Conservation (phyloP, 2,113 vertebrate species). For the Neopipo cinnamomea region DNA sequence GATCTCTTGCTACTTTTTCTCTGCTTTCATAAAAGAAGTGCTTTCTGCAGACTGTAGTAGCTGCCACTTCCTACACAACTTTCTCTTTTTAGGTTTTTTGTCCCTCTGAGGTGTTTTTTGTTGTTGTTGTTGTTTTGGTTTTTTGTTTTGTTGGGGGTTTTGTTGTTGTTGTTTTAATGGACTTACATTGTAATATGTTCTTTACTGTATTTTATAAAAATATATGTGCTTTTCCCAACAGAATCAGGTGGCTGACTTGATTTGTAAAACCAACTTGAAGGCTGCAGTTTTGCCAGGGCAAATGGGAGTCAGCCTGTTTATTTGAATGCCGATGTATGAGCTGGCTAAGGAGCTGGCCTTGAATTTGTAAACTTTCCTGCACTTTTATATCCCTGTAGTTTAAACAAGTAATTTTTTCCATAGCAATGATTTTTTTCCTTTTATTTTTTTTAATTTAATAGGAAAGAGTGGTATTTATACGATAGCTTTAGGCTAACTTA, state of each 20-base stretch:
- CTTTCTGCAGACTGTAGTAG: background rate
- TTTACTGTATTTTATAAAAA: conserved; percentile 26
- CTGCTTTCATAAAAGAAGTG: background rate
- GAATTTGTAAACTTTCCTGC: conserved; percentile 30
- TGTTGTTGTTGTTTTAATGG: background rate
- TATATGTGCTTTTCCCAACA: background rate
- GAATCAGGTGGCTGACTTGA: background rate
- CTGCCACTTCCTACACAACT: background rate
- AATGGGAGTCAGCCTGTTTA: conserved; percentile 15
- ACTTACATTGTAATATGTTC: background rate
- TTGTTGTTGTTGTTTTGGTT: background rate
- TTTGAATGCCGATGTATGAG: conserved; percentile 26
- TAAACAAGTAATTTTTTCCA: conserved; percentile 34
- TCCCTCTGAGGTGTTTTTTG: background rate
- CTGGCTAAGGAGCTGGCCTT: background rate
- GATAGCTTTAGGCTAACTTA: conserved; percentile 14
- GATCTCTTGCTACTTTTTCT: background rate
- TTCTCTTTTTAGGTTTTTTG: background rate
- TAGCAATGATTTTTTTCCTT: background rate
- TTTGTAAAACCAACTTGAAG: conserved; percentile 4
- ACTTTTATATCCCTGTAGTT: conserved; percentile 26
- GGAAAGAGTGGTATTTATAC: conserved; percentile 9
- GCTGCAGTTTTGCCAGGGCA: background rate
- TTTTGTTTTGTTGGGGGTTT: background rate
- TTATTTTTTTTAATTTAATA: background rate